phyloP scores from a whole-genome alignment of 2,113 vertebrate genomes.

The Coregonus clupeaformis region DNA sequence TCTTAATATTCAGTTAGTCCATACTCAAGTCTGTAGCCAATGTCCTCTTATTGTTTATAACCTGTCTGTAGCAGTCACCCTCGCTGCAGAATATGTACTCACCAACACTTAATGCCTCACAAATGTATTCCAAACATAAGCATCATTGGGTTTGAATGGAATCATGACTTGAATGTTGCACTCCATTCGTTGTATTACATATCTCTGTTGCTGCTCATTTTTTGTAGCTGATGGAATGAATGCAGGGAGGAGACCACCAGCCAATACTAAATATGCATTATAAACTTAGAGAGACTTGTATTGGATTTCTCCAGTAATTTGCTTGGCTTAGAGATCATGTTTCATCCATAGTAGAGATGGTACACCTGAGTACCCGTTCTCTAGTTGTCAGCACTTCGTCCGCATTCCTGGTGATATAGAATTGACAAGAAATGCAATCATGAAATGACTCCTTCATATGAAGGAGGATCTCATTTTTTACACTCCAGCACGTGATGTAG shows the following conservation, averaged over 20 bases:
- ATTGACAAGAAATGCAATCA: neutral
- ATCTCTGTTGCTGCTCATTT: neutral
- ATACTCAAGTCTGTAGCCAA: neutral
- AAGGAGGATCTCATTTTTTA: neutral
- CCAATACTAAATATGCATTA: neutral
- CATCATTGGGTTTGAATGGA: neutral
- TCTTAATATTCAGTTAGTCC: neutral
- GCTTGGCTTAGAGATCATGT: neutral
- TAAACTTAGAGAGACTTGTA: neutral
- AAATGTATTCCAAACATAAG: neutral
- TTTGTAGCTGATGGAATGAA: neutral
- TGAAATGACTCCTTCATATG: neutral
- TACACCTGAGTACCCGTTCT: neutral
- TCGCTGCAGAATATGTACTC: no score
- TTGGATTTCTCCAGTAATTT: neutral
- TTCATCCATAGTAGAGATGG: neutral
- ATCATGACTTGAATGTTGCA: neutral
- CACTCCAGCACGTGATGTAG: conserved; percentile 20
- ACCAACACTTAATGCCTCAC: neutral
- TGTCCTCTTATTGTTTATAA: no score
- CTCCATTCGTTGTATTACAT: neutral
- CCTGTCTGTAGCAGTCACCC: no score
- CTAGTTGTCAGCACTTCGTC: conserved; percentile 24
- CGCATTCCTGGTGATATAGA: conserved; percentile 29
- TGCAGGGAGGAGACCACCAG: neutral